Base-by-base conservation (phyloP, 64 coral and sea anemone species). In the Catalaphyllia jardinei region DNA sequence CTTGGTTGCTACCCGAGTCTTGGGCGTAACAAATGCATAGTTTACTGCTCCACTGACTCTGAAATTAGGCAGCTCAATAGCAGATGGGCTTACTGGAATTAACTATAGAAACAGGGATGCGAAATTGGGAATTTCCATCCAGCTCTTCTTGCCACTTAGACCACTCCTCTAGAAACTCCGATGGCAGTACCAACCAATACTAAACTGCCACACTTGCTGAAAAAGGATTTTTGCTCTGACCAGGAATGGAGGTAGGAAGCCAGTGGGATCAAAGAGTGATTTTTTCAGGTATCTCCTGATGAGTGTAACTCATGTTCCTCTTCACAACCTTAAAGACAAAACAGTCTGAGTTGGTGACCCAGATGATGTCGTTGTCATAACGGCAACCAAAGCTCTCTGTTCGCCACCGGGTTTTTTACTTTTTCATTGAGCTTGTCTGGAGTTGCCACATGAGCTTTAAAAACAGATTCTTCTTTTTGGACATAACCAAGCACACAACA, bases 221-320 rank as follows among this genome's bases (percentile, higher is more conserved):
- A 75, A n/a, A 29, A 59, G 31, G 39, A 75, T 87, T 60, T 87
- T 87, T 30, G 15, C 64, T 31, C 15, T 29, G 3, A 87, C 49
- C 71, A 87, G 55, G 49, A 87, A 87, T 54, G 71, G 86, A 87
- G 71, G 24, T 31, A 75, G 73, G 28, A 87, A 75, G 10, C 86
- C 86, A 54, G 61, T 75, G 7, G 86, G 86, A 35, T 87, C 86
- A 75, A 87, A 87, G 16, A 87, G 39, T 60, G 86, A 55, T 61
- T 51, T 24, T 60, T 75, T 87, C 71, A 87, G 15, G 71, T 0
- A 75, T 52, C 31, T 60, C 62, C 1, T 49, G 39, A 13, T 24
- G 39, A 14, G 76, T 79, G 76, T 79, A 49, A 0, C 46, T 5
- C 16, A 79, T 49, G 35, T 22, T 27, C 27, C 39, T 55, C 27